These are phyloP conservation scores for Capreolus pygargus DNA, from an alignment of 2,113 vertebrate genomes.

Conservation along the genomic window DNA sequence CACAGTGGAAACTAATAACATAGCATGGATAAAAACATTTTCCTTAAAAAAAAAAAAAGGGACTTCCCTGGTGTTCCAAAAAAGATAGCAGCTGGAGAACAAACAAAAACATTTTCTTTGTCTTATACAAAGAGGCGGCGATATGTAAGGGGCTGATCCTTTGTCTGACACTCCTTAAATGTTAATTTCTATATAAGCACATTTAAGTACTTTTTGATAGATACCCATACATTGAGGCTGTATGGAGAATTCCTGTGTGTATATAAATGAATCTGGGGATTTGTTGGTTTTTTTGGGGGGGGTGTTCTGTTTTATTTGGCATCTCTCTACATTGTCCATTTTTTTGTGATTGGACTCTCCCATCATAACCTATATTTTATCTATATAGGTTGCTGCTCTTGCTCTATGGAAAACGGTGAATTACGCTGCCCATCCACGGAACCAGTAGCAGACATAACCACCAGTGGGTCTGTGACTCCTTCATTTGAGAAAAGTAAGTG, in stretches of 20 bases:
- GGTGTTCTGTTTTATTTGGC: neutral
- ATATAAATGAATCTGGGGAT: neutral
- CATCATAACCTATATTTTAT: slow-evolving; percentile 5
- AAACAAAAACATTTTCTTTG: neutral
- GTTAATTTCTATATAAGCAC: neutral
- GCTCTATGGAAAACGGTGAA: slow-evolving; percentile 80
- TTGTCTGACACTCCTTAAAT: neutral
- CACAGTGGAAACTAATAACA: neutral
- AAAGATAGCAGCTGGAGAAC: neutral
- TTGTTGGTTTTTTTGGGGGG: neutral
- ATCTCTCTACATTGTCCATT: neutral
- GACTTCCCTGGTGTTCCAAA: neutral
- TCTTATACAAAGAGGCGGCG: neutral
- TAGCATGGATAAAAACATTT: neutral
- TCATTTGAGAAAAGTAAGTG: slow-evolving; percentile 84
- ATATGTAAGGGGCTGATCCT: neutral
- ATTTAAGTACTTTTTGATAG: neutral
- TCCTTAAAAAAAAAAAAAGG: neutral
- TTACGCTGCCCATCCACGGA: slow-evolving; percentile 76
- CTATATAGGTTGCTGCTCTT: slow-evolving; percentile 87
- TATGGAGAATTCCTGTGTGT: neutral
- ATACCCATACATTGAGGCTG: neutral
- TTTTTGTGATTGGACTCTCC: neutral
- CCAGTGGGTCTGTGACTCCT: slow-evolving; percentile 65
- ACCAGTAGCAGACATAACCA: slow-evolving; percentile 70